These are phyloP conservation scores for Spinus olivaceus DNA, from an alignment of 2,797 vertebrate genomes.

Conservation along the genomic window DNA sequence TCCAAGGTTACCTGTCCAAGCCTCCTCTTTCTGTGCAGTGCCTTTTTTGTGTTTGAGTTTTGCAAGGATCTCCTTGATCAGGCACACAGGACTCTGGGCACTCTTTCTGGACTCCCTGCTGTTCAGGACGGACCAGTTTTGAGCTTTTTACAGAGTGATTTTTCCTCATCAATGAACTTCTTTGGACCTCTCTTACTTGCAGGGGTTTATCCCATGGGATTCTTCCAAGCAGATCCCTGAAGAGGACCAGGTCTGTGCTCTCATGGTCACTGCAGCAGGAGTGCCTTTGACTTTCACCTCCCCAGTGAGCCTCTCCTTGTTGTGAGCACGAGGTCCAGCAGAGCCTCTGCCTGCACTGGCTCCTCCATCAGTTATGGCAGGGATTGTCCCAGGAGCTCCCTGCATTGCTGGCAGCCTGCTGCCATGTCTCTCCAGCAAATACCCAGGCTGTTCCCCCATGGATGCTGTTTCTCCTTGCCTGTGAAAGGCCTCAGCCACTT, in stretches of 20 bases:
- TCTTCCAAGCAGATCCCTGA: background rate
- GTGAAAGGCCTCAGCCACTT: background rate
- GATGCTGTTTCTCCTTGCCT: background rate
- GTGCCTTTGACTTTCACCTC: background rate
- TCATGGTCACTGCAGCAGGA: background rate
- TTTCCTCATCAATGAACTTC: background rate
- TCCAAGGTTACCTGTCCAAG: background rate
- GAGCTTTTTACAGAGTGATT: background rate
- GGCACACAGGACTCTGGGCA: background rate
- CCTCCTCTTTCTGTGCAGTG: background rate
- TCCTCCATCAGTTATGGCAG: background rate
- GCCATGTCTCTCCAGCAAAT: background rate
- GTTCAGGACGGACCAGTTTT: background rate
- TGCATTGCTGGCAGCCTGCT: background rate
- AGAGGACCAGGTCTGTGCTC: background rate
- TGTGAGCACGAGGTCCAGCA: background rate
- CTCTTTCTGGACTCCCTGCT: background rate
- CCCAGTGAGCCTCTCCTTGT: background rate
- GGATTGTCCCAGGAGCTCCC: background rate
- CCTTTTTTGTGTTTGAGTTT: background rate
- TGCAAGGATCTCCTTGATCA: background rate
- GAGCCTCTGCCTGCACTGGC: background rate
- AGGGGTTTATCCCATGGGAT: fast-evolving
- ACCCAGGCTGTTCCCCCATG: background rate
- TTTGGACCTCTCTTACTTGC: background rate